Evolutionary conservation across 2,113 vertebrate genomes (phyloP).

Genomic region (Crotalus helleri): DNA sequence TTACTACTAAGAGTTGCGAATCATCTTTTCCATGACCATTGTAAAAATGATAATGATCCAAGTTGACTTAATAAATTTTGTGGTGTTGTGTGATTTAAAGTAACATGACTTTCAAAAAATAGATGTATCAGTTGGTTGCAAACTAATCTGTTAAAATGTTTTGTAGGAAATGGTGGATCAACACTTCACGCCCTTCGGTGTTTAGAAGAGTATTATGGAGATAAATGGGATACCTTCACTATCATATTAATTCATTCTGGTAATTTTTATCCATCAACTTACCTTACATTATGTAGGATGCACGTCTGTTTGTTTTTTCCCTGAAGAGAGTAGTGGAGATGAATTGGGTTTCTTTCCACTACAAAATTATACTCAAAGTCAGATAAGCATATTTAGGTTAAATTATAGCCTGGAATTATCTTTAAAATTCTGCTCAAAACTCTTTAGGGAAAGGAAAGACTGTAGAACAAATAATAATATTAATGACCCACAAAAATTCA

Average conservation of each 20-base stretch:
- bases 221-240: conserved; percentile 71
- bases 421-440: background rate
- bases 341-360: background rate
- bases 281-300: background rate
- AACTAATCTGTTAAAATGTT: background rate
- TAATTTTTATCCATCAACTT: conserved; percentile 58
- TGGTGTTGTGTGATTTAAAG: background rate
- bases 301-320: background rate
- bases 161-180: conserved; percentile 91
- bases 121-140: accelerated
- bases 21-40: background rate
- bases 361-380: background rate
- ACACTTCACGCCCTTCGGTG: conserved; percentile 79
- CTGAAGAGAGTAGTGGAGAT: background rate
- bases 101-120: background rate
- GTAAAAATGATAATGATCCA: background rate
- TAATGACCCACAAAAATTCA: background rate
- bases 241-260: conserved; percentile 93
- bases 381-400: background rate
- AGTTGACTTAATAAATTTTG: background rate
- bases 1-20: background rate
- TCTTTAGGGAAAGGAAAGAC: background rate
- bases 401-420: background rate
- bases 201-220: conserved; percentile 77
- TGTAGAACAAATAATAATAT: background rate